Evolutionary conservation across 2,797 vertebrate species (phyloP), one percentile per base, ranked within the genome.

Genomic region (Zonotrichia albicollis): DNA sequence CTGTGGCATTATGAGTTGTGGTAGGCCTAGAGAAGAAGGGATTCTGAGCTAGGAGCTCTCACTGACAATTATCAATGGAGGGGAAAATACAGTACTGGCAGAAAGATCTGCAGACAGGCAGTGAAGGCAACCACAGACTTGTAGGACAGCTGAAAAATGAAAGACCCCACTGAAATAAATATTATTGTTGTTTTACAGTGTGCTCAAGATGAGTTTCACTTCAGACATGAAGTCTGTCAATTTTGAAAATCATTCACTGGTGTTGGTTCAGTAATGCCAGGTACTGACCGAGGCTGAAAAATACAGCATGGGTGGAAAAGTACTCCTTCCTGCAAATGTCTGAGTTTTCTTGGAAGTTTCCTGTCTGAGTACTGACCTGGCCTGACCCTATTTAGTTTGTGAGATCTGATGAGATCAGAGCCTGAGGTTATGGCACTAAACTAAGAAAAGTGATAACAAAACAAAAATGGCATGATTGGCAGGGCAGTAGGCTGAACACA

Each of bases 401-500:
- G 89, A 94, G 95, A 96, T 94, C 80, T 76, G 94, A 95, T 90
- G 93, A 93, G 88, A 96, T 94, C 82, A 70, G 57, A 94, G 93
- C 96, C 94, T 76, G 80, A 90, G 95, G 96, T 96, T 94, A 88
- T 14, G 61, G 89, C 73, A 80, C 65, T 88, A 89, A 96, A 89
- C 87, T 93, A 95, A 94, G 93, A 86, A 93, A 96, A 96, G 48
- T 80, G 93, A 96, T 97, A 97, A 97, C 94, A 97, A 96, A 96
- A 94, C 89, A 84, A 89, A 94, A 94, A 86, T 58, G 30, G 30
- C 89, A 60, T 97, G 97, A 97, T 95, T 96, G 96, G 96, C 94
- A 81, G 86, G 78, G 77, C 51, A 86, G 94, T 91, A 90, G 87
- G 78, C 78, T 57, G 92, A 95, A 71, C 67, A 94, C 83, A 97